Base-by-base conservation (phyloP, 2,113 vertebrate species). In the Xiphophorus maculatus region DNA sequence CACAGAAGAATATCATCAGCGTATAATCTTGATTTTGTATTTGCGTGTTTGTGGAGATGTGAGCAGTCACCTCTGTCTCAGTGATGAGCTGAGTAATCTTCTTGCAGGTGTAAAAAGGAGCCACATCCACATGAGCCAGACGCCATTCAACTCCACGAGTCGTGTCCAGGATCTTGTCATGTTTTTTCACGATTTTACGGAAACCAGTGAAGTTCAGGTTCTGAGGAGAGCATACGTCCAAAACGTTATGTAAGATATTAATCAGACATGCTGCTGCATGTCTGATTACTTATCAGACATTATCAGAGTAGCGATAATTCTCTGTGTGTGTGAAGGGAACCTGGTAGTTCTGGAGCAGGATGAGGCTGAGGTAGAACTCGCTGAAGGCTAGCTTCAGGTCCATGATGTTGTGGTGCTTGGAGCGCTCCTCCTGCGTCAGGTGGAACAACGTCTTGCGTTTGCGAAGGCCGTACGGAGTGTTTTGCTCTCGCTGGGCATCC, bases 341-440 rank as follows among this genome's bases (percentile, higher is more conserved):
- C 97, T 99, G 98, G 86, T 99, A 99, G 95, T 99, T 99, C 93
- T 99, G 98, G 88, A 99, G 96, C 79, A 99, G 92, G 92, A 99
- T 99, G 93, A 99, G 96, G 95, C 97, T 99, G 96, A 99, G 97
- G 96, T 99, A 99, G 97, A 99, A 98, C 96, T 99, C 98, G 51
- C 98, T 99, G 95, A 99, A 99, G 94, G 98, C 98, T 90, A 99
- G 83, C 94, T 99, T 97, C 92, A 99, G 96, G 92, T 99, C 98
- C 94, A 95, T 94, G 94, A 99, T 97, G 85, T 99, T 99, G 93
- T 97, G 96, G 69, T 98, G 96, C 73, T 98, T 96, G 87, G 97
- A 97, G 63, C 98, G 96, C 85, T 99, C 97, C 86, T 99, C 97
- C 4, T 98, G 96, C 68, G 96, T 98, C 88, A 98, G 94, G 84